Percentiles rank a stretch among this genome's conserved stretches.
Evolutionary conservation across 2,888 invertebrate species (phyloP).

Genomic region (Anarsia innoxiella): DNA sequence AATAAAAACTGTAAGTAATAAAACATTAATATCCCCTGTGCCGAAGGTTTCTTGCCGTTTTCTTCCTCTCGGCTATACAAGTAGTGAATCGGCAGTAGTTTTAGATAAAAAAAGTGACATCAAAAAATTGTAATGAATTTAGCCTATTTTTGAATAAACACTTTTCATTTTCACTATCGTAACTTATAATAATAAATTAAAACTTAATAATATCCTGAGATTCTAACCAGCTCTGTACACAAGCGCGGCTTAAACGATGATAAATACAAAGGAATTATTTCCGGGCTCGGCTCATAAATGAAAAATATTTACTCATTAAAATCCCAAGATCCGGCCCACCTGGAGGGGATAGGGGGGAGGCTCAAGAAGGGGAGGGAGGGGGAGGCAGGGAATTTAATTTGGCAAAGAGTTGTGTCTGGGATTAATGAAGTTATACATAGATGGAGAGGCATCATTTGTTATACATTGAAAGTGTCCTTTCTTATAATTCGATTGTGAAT

Average conservation of each 20-base stretch:
- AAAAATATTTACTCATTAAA: background rate
- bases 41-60: no score
- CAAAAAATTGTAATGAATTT: no score
- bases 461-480: no score
- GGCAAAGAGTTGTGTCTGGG: no score
- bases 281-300: background rate
- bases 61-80: no score
- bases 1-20: no score
- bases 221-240: background rate
- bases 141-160: background rate
- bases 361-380: background rate
- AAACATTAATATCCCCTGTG: no score
- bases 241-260: background rate
- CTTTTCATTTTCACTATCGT: background rate
- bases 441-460: no score
- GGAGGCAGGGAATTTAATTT: background rate
- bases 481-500: no score
- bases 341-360: background rate
- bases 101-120: no score
- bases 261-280: background rate
- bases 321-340: background rate
- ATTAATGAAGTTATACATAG: no score
- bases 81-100: no score
- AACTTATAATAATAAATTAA: background rate
- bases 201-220: background rate